Percentiles rank a stretch among this genome's conserved stretches.
Evolutionary conservation across 2,888 invertebrate genomes (phyloP).

Genomic region (Scaeva pyrastri): DNA sequence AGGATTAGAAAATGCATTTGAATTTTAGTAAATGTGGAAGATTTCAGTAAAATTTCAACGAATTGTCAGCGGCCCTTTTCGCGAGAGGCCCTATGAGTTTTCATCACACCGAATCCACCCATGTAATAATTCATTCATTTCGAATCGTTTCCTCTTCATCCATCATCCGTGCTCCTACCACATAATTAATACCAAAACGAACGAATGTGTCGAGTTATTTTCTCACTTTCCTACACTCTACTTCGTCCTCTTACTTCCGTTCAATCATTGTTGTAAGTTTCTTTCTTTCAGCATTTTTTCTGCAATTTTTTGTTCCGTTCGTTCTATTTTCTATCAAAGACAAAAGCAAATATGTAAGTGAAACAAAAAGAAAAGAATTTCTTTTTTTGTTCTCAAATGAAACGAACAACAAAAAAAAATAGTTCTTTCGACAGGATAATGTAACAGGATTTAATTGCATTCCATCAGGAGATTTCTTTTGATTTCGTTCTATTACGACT

Average conservation of each 20-base stretch:
- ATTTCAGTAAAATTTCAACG: neutral
- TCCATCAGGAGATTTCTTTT: conserved; percentile 71
- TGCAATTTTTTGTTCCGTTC: neutral
- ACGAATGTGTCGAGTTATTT: conserved; percentile 59
- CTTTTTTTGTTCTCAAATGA: conserved; percentile 6
- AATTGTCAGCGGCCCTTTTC: neutral
- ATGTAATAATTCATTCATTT: conserved; percentile 14
- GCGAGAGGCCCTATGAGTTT: neutral
- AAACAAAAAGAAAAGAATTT: conserved; percentile 66
- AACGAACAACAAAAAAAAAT: conserved; percentile 25
- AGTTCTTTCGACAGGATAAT: conserved; percentile 64
- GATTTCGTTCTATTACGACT: conserved; percentile 23
- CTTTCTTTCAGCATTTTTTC: conserved; percentile 2
- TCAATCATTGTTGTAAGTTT: conserved; percentile 71
- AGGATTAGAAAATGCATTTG: fast-evolving
- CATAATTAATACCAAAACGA: conserved; percentile 54
- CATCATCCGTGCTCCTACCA: conserved; percentile 39
- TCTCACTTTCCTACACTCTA: conserved; percentile 30
- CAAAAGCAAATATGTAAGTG: conserved; percentile 36
- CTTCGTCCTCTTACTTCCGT: conserved; percentile 58
- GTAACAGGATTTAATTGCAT: conserved; percentile 74
- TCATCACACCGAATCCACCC: neutral
- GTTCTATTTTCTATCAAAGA: conserved; percentile 32
- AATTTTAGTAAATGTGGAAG: neutral
- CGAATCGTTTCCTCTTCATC: conserved; percentile 28